A percentile compares a stretch with the other conserved stretches of the same genome.
These are phyloP conservation scores for Acronicta alni DNA, from an alignment of 2,888 invertebrate genomes.

Conservation along the genomic window DNA sequence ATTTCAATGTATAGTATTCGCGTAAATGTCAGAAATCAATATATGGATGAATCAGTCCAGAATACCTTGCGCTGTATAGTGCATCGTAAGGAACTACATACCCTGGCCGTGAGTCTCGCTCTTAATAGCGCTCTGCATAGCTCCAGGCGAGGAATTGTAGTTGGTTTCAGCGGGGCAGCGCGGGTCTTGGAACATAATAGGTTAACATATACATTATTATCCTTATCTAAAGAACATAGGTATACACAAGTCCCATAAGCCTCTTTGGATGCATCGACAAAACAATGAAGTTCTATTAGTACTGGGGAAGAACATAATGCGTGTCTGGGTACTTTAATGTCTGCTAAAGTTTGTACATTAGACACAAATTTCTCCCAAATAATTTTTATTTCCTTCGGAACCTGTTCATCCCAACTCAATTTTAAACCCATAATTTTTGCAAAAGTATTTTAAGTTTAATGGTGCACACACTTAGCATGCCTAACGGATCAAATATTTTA, in stretches of 20 bases:
- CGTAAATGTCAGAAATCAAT: too few species aligned
- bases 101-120: conserved; percentile 18
- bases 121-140: conserved; percentile 10
- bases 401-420: conserved; percentile 11
- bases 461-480: conserved; percentile 7
- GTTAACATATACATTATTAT: conserved; percentile 10
- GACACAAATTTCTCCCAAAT: neutral
- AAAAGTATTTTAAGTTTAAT: conserved; percentile 15
- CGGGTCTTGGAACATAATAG: conserved; percentile 45
- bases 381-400: conserved; percentile 6
- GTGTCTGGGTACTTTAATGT: neutral
- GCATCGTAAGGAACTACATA: too few species aligned
- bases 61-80: too few species aligned
- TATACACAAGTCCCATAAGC: conserved; percentile 34
- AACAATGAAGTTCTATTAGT: conserved; percentile 8
- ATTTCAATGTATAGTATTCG: too few species aligned
- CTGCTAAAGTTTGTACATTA: neutral
- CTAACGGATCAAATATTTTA: conserved; percentile 19
- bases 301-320: conserved; percentile 2
- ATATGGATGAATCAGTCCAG: too few species aligned
- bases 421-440: conserved; percentile 12
- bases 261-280: conserved; percentile 14
- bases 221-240: conserved; percentile 14
- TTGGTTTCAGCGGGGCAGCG: conserved; percentile 44
- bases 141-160: conserved; percentile 47